phyloP scores from a whole-genome alignment of 2,888 invertebrate species.

The Selenia dentaria region DNA sequence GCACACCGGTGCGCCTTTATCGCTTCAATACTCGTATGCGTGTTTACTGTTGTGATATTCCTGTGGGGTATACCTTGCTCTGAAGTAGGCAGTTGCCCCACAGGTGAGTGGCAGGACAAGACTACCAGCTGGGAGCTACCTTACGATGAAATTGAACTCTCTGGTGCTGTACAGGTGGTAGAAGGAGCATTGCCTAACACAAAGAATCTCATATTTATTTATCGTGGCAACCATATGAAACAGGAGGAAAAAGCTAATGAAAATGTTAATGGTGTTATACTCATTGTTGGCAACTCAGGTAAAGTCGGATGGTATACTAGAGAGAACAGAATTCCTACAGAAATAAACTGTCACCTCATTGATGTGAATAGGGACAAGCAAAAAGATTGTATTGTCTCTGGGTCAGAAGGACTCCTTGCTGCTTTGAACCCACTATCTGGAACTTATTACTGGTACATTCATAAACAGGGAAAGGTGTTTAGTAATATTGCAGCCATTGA shows the following conservation, averaged over 20 bases:
- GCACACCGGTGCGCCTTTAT: constrained; percentile 88
- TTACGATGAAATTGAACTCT: constrained; percentile 88
- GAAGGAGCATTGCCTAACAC: constrained; percentile 86
- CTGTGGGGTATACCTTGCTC: constrained; percentile 91
- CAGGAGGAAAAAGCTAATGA: constrained; percentile 73
- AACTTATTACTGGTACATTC: constrained; percentile 85
- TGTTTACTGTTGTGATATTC: constrained; percentile 89
- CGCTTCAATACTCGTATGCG: constrained; percentile 88
- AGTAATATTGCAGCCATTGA: constrained; percentile 85
- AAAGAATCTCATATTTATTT: constrained; percentile 89
- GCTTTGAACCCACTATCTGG: constrained; percentile 80
- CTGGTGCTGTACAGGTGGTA: constrained; percentile 88
- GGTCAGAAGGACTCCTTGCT: constrained; percentile 86
- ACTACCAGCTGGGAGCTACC: constrained; percentile 88
- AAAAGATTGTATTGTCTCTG: constrained; percentile 90
- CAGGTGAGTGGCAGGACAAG: constrained; percentile 79
- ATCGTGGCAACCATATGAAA: constrained; percentile 87
- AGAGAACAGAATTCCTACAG: constrained; percentile 87
- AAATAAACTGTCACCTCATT: constrained; percentile 89
- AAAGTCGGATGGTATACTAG: constrained; percentile 90
- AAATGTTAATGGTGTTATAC: constrained; percentile 87
- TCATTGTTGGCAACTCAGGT: constrained; percentile 88
- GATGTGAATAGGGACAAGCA: constrained; percentile 89
- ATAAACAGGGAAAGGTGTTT: constrained; percentile 78
- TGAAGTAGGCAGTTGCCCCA: constrained; percentile 87